Evolutionary conservation across 1,140 invertebrate species (phyloP).

Genomic region (Magallana angulata): DNA sequence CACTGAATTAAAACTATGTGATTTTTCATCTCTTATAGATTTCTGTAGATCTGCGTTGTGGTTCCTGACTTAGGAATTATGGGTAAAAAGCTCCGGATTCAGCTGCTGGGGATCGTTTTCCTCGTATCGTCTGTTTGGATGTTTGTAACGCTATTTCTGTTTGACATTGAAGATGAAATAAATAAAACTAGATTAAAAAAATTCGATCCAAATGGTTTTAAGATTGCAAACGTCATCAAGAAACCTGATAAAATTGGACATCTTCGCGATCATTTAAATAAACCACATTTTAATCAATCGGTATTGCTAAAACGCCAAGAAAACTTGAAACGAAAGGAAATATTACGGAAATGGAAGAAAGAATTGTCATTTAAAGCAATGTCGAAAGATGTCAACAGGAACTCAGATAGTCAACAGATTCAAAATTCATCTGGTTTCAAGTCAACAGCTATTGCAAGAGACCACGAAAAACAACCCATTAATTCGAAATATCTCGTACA

Average conservation of each 20-base stretch:
- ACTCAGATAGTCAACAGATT: neutral
- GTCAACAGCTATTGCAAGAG: neutral
- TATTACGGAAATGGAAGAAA: neutral
- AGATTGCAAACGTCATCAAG: neutral
- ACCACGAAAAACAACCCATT: neutral
- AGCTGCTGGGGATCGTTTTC: neutral
- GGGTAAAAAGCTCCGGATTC: neutral
- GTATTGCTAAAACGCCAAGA: neutral
- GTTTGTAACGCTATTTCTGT: constrained; percentile 14
- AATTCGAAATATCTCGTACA: neutral
- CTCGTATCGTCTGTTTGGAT: neutral
- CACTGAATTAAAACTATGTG: too few relatives aligned
- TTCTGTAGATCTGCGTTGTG: too few relatives aligned
- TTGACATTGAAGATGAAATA: neutral
- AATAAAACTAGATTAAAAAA: neutral
- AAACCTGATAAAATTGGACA: neutral
- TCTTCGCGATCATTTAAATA: neutral
- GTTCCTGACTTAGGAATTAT: neutral
- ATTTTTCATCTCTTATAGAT: too few relatives aligned
- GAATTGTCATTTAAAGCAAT: neutral
- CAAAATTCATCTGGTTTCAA: neutral
- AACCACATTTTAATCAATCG: neutral
- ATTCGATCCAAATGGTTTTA: neutral
- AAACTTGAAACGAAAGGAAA: constrained; percentile 2
- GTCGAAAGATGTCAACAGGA: neutral